Evolutionary conservation across 2,888 invertebrate species (phyloP), one percentile per base, ranked within the genome.

Genomic region (Rotaria socialis): DNA sequence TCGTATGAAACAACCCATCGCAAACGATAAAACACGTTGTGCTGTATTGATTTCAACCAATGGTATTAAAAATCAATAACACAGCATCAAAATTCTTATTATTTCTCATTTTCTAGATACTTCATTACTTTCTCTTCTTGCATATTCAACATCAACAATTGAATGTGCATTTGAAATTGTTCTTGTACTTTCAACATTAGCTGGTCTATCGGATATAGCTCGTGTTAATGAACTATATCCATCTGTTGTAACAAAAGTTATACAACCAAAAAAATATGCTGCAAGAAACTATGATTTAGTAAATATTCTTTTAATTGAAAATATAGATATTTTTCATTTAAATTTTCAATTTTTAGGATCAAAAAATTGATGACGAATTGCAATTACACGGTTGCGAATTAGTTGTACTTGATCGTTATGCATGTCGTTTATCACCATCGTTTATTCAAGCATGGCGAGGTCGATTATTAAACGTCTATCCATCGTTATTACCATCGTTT

Each of bases 381-480:
- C 80, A 80, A 80, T 47, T 80, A n/a, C 43, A 80, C 24, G 47
- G 47, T 47, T 47, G 43, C 47, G 80, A 80, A 47, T 80, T 47
- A n/a, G 80, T 80, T 47, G n/a, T 43, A 41, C 47, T 80, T n/a
- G 80, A 80, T 47, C 80, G 80, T 47, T 80, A 80, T 80, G 47
- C 43, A n/a, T 43, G 47, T n/a, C 43, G 24, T 80, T 80, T 80
- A 80, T 80, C 80, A 80, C 47, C 24, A 41, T 89, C 88, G 22
- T 92, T 92, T 89, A 91, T 91, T 6, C 88, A 89, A 41, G 90
- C 90, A 87, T 98, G 97, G 96, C 93, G 93, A 87, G 96, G 97
- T 0, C 93, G 94, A 11, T 92, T 99, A 88, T 92, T 98, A 88
- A 99, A 99, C 92, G 94, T 97, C 88, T 98, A 99, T 92, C 98